These are phyloP conservation scores for Dipodomys merriami DNA, from an alignment of 2,113 vertebrate genomes.

Conservation along the genomic window DNA sequence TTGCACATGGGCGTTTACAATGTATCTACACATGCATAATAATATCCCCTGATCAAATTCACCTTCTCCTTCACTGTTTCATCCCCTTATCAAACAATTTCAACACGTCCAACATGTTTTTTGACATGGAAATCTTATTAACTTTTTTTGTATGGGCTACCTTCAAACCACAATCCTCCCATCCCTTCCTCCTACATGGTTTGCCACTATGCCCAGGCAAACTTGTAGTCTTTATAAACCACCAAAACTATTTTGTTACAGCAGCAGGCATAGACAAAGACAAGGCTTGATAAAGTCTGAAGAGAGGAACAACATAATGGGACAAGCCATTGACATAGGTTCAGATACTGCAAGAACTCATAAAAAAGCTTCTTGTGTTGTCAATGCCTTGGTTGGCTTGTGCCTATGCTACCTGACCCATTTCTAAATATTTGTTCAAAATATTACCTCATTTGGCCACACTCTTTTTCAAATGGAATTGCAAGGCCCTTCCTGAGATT, in stretches of 20 bases:
- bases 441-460: background rate
- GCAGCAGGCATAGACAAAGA: background rate
- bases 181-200: too few species aligned
- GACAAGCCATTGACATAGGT: background rate
- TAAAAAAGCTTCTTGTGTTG: background rate
- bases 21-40: too few species aligned
- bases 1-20: too few species aligned
- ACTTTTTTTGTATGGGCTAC: too few species aligned
- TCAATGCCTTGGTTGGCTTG: background rate
- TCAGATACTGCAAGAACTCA: background rate
- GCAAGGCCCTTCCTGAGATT: background rate
- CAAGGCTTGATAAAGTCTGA: background rate
- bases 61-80: too few species aligned
- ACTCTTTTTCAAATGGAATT: constrained; percentile 38
- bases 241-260: background rate
- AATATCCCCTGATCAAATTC: too few species aligned
- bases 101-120: too few species aligned
- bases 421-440: constrained; percentile 42
- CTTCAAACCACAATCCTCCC: too few species aligned
- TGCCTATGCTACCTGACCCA: background rate
- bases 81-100: too few species aligned
- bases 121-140: too few species aligned
- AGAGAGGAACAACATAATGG: background rate
- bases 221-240: background rate
- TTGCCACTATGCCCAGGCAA: too few species aligned